Conservation (phyloP, 2,888 invertebrate genomes). For the Agapetus fuscipes region DNA sequence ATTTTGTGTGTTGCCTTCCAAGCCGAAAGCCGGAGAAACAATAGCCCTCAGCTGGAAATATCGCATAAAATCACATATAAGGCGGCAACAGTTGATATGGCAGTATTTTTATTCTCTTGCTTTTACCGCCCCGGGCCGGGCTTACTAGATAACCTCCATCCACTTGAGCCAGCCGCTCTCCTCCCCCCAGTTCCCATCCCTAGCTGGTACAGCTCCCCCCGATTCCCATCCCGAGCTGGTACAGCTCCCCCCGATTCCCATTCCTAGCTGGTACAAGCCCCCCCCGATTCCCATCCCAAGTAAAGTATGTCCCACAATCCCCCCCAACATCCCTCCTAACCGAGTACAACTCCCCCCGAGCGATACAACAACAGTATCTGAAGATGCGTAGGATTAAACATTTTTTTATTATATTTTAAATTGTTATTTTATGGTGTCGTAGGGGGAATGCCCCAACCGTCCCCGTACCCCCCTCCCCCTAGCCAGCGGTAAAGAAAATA, state of each 20-base stretch:
- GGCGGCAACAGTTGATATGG: conserved; percentile 17
- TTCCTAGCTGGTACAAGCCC: neutral
- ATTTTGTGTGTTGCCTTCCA: too few species aligned
- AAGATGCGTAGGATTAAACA: conserved; percentile 5
- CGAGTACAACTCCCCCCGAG: neutral
- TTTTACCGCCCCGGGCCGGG: neutral
- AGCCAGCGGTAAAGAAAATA: conserved; percentile 12
- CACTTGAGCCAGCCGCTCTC: neutral
- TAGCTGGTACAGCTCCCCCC: neutral
- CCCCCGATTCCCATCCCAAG: neutral
- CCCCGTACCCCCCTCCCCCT: neutral
- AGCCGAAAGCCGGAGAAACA: conserved; percentile 9
- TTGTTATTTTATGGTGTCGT: conserved; percentile 5
- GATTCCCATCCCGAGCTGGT: neutral
- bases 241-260: neutral
- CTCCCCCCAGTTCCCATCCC: neutral
- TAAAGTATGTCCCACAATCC: too few species aligned
- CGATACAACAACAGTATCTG: conserved; percentile 1
- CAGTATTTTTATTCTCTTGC: conserved; percentile 11
- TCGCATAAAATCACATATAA: conserved; percentile 19
- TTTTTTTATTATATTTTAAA: conserved; percentile 13
- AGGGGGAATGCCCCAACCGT: too few species aligned
- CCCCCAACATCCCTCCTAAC: too few species aligned
- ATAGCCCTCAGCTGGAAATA: conserved; percentile 13
- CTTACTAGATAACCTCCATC: neutral